Evolutionary conservation across 1,140 invertebrate species (phyloP).

Genomic region (Zaprionus ghesquierei): DNA sequence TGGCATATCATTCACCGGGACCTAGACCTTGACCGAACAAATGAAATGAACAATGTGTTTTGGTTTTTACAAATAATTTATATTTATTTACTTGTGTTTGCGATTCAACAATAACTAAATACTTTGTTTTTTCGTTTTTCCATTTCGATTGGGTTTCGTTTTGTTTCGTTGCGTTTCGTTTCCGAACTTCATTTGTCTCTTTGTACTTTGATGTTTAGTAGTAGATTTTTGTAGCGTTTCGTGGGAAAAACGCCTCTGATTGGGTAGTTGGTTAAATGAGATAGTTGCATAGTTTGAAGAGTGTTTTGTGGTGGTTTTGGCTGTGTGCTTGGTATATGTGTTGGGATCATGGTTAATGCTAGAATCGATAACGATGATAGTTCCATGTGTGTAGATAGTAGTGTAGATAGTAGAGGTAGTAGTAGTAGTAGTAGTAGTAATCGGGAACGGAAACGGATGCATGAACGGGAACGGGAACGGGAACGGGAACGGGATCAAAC

Average conservation of each 20-base stretch:
- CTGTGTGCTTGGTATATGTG: slow-evolving; percentile 53
- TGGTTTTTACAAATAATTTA: slow-evolving; percentile 76
- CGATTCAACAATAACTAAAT: slow-evolving; percentile 73
- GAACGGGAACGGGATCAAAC: slow-evolving; percentile 10
- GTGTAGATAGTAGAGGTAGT: slow-evolving; percentile 8
- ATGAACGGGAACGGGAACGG: slow-evolving; percentile 36
- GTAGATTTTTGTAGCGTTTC: slow-evolving; percentile 34
- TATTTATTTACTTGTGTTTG: slow-evolving; percentile 71
- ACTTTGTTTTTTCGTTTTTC: slow-evolving; percentile 39
- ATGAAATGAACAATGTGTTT: slow-evolving; percentile 49
- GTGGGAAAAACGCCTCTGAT: slow-evolving; percentile 46
- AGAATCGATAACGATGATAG: slow-evolving; percentile 26
- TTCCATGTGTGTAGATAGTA: slow-evolving; percentile 10
- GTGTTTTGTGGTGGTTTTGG: slow-evolving; percentile 9
- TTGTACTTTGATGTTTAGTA: slow-evolving; percentile 72
- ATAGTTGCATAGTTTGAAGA: slow-evolving; percentile 53
- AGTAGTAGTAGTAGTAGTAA: background rate
- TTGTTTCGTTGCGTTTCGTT: slow-evolving; percentile 17
- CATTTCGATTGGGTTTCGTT: slow-evolving; percentile 10
- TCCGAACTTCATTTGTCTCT: slow-evolving; percentile 77
- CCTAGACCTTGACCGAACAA: slow-evolving; percentile 52
- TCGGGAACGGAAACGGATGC: slow-evolving; percentile 5
- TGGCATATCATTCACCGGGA: slow-evolving; percentile 20
- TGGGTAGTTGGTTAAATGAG: slow-evolving; percentile 43
- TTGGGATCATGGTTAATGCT: slow-evolving; percentile 60